Evolutionary conservation across 2,797 vertebrate genomes (phyloP).

Genomic region (Heteromormyrus szaboi): DNA sequence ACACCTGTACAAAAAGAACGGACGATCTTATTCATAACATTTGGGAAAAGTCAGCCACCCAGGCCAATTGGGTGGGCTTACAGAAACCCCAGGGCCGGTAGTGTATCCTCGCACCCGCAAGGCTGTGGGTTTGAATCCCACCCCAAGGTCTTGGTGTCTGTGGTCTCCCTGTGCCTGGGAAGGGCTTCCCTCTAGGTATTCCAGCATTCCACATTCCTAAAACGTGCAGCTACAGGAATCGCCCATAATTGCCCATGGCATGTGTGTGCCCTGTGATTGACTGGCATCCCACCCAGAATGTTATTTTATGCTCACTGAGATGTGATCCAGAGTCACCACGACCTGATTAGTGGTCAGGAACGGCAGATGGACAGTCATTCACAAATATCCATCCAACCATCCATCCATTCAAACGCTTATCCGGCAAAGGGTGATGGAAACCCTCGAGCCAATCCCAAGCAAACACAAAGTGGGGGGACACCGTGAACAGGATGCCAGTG

Average conservation of each 20-base stretch:
- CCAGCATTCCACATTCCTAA: neutral
- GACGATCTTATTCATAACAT: neutral
- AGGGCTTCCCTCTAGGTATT: neutral
- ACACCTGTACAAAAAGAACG: neutral
- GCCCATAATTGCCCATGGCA: neutral
- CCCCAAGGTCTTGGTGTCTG: neutral
- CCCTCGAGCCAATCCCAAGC: neutral
- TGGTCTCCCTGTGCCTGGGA: neutral
- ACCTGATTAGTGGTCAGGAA: neutral
- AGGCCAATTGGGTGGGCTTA: neutral
- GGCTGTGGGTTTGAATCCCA: neutral
- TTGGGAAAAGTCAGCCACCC: neutral
- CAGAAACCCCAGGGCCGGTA: neutral
- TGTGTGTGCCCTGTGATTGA: neutral
- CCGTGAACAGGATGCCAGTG: neutral
- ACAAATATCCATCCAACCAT: neutral
- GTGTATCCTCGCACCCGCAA: neutral
- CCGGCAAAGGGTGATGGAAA: neutral
- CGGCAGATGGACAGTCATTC: neutral
- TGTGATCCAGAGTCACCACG: neutral
- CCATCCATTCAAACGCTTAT: neutral
- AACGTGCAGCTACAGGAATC: neutral
- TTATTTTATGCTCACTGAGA: neutral
- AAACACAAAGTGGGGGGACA: neutral
- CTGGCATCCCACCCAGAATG: neutral